Conservation (phyloP, 2,113 vertebrate genomes). For the Pteruthius melanotis region DNA sequence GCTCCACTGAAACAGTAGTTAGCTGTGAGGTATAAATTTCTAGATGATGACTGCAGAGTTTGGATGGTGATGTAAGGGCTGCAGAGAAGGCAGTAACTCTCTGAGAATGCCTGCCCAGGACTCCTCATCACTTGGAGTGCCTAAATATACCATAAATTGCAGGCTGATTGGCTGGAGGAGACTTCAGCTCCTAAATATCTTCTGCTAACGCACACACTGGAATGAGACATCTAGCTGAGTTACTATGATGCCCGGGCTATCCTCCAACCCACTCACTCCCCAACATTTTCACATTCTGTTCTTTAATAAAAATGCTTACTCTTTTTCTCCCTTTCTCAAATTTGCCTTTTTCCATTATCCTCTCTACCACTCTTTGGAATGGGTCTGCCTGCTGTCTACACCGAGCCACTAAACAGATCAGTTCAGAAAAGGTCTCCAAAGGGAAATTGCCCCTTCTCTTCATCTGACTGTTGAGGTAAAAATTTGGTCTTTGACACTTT, state of each 20-base stretch:
- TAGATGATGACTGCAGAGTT: conserved; percentile 19
- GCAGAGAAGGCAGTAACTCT: conserved; percentile 27
- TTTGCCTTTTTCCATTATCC: neutral
- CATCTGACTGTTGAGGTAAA: neutral
- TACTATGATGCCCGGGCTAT: neutral
- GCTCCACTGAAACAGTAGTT: conserved; percentile 40
- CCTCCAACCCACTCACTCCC: neutral
- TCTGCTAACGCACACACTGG: neutral
- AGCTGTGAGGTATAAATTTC: conserved; percentile 32
- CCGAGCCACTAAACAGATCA: neutral
- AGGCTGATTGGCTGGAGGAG: neutral
- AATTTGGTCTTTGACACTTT: neutral
- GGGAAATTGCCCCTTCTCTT: neutral
- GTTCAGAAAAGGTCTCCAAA: neutral
- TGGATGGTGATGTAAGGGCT: conserved; percentile 40
- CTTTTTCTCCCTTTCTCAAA: neutral
- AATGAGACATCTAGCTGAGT: neutral
- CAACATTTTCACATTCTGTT: neutral
- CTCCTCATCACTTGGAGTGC: conserved; percentile 6
- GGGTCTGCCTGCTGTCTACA: neutral
- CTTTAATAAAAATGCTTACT: neutral
- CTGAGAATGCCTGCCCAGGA: neutral
- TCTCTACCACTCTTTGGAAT: neutral
- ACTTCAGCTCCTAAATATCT: conserved; percentile 17
- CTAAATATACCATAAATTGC: conserved; percentile 9